phyloP scores from a whole-genome alignment of 2,113 vertebrate species.

The Pelmatolapia mariae region DNA sequence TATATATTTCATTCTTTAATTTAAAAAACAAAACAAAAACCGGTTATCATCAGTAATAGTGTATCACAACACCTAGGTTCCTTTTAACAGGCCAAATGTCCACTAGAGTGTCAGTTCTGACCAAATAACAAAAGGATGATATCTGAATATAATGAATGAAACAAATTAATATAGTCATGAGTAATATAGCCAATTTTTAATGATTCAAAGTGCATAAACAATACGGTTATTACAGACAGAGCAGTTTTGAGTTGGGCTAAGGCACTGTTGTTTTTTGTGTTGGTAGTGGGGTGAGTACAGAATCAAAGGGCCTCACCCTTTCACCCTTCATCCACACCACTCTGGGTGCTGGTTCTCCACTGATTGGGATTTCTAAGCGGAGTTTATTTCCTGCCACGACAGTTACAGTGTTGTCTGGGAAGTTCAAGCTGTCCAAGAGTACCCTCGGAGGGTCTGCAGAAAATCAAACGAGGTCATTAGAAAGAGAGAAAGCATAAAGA shows the following conservation, averaged over 20 bases:
- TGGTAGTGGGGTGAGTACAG: neutral
- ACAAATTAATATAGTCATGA: neutral
- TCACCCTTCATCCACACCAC: conserved; percentile 93
- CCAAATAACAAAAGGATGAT: neutral
- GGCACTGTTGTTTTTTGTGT: neutral
- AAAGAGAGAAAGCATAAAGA: neutral
- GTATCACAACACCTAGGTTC: neutral
- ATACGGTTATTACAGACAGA: neutral
- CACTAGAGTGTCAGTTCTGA: neutral
- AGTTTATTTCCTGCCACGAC: conserved; percentile 94
- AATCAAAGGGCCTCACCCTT: conserved; percentile 72
- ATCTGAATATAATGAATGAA: neutral
- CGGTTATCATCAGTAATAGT: neutral
- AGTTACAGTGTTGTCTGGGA: conserved; percentile 84
- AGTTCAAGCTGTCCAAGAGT: conserved; percentile 86
- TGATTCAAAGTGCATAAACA: neutral
- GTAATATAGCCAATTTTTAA: neutral
- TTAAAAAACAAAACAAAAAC: accelerated
- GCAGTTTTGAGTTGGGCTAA: neutral
- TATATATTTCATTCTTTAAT: neutral
- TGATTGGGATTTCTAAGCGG: conserved; percentile 91
- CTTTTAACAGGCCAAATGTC: neutral
- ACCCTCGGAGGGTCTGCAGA: conserved; percentile 88
- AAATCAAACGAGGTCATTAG: neutral
- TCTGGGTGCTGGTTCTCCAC: conserved; percentile 89